Conservation (phyloP, 2,113 vertebrate species). For the Marmota flaviventris region DNA sequence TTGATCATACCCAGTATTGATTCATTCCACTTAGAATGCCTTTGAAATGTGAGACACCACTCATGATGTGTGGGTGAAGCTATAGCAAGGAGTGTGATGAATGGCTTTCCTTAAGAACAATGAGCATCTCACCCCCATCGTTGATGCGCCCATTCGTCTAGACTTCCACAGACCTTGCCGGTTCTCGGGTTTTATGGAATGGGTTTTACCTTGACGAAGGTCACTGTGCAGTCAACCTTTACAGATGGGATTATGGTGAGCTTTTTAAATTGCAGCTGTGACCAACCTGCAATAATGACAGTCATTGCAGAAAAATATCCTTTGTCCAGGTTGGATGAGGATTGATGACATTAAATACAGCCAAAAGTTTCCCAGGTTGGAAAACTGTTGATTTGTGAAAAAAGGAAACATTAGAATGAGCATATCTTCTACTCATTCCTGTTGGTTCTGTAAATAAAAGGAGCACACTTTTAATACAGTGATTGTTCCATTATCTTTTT, state of each 20-base stretch:
- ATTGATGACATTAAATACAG: neutral
- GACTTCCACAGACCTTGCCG: neutral
- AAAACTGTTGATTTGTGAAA: conserved; percentile 41
- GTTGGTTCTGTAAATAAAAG: neutral
- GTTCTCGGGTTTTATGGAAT: neutral
- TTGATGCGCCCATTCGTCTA: neutral
- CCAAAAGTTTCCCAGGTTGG: neutral
- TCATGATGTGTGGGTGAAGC: neutral
- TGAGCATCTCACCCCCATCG: neutral
- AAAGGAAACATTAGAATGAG: neutral
- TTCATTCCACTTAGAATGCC: neutral
- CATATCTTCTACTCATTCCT: neutral
- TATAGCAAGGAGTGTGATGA: neutral
- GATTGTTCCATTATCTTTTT: neutral
- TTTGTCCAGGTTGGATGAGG: conserved; percentile 49
- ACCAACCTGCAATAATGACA: conserved; percentile 12
- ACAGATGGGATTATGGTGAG: conserved; percentile 12
- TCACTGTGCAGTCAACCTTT: conserved; percentile 33
- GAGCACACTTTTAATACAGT: neutral
- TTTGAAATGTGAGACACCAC: conserved; percentile 28
- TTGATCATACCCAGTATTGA: neutral
- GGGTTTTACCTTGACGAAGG: conserved; percentile 43
- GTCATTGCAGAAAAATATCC: conserved; percentile 9
- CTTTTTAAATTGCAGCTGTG: conserved; percentile 1
- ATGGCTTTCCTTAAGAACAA: conserved; percentile 45